Conservation (phyloP, 2,888 invertebrate genomes). For the Ormia ochracea region DNA sequence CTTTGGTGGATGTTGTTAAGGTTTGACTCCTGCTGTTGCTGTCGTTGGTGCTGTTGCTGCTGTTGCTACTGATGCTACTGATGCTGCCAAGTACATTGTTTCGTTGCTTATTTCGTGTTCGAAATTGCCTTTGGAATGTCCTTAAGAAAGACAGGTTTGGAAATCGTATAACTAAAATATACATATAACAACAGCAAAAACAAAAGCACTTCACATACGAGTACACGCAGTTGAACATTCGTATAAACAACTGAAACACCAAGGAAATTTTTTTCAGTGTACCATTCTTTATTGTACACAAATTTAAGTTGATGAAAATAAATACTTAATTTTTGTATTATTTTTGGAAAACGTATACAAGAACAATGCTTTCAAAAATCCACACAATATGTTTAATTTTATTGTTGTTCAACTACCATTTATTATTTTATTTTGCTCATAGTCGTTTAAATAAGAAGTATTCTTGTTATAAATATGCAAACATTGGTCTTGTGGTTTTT, state of each 20-base stretch:
- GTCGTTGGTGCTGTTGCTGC: too few relatives aligned
- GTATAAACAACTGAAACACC: neutral
- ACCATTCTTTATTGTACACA: neutral
- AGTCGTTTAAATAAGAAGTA: neutral
- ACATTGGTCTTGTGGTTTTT: neutral
- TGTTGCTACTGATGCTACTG: too few relatives aligned
- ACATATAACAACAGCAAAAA: conserved; percentile 52
- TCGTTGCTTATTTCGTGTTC: conserved; percentile 50
- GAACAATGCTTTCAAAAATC: neutral
- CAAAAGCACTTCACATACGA: conserved; percentile 20
- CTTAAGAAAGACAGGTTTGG: conserved; percentile 71
- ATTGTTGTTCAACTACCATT: conserved; percentile 21
- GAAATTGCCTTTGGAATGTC: conserved; percentile 76
- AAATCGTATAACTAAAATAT: conserved; percentile 62
- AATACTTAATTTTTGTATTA: neutral
- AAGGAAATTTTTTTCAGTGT: neutral
- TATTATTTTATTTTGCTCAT: conserved; percentile 16
- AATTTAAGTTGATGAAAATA: neutral
- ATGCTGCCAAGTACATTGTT: conserved; percentile 30
- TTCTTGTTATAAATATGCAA: neutral
- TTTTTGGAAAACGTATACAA: neutral
- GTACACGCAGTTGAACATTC: neutral
- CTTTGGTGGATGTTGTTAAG: neutral
- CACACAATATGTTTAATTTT: conserved; percentile 53
- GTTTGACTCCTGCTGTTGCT: conserved; percentile 18